Percentiles rank a stretch among this genome's conserved stretches.
Evolutionary conservation across 2,888 invertebrate species (phyloP).

Genomic region (Rhamnusium bicolor): DNA sequence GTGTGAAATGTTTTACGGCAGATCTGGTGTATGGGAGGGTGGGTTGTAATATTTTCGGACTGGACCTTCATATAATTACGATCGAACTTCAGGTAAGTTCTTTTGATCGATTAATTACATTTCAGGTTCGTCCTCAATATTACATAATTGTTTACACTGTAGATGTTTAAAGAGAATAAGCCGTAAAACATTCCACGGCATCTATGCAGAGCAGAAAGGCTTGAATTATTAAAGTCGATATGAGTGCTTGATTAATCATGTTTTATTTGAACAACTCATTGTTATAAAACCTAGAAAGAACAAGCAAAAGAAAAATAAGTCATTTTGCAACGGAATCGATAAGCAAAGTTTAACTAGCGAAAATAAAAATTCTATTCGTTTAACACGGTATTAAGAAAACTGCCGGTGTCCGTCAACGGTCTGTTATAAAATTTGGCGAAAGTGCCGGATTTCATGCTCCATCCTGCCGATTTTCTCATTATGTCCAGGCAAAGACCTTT

Average conservation of each 20-base stretch:
- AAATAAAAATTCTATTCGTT: background rate
- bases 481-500: conserved; percentile 43
- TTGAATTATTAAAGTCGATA: background rate
- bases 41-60: conserved; percentile 36
- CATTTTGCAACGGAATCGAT: background rate
- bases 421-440: conserved; percentile 9
- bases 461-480: conserved; percentile 49
- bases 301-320: background rate
- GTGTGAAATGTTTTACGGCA: background rate
- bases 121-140: conserved; percentile 40
- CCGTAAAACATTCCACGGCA: background rate
- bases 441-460: conserved; percentile 12
- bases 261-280: background rate
- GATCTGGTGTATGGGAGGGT: conserved; percentile 3
- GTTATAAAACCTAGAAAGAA: background rate
- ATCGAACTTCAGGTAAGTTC: conserved; percentile 46
- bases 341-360: background rate
- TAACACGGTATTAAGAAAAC: background rate
- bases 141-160: conserved; percentile 34
- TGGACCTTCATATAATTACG: conserved; percentile 44
- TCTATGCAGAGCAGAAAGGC: background rate
- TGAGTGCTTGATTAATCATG: background rate
- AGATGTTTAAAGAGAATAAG: conserved; percentile 39
- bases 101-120: conserved; percentile 44
- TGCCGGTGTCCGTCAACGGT: background rate